Evolutionary conservation across 1,140 invertebrate genomes (phyloP), one percentile per base, ranked within the genome.

Genomic region (Platyscapa corneri): DNA sequence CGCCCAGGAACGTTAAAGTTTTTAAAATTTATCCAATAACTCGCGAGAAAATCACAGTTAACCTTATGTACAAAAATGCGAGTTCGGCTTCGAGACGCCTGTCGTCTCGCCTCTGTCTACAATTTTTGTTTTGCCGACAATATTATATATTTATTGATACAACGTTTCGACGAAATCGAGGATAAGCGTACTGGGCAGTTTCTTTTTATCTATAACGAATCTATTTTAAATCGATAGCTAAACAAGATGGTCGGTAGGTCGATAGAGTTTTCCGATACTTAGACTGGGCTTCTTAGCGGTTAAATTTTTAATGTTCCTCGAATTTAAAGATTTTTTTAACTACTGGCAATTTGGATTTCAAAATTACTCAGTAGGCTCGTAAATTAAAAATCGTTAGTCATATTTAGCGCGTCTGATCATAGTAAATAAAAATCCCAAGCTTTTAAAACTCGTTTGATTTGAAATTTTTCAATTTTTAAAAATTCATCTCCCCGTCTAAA

Each of bases 51-150:
- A 86, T 86, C 85, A 86, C 85, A 86, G 85, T 78, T 78, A 86
- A 82, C 75, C 72, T 82, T 86, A 86, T 86, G 18, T 86, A 86
- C 85, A 86, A 83, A 70, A 85, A 64, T 76, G 80, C 85, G 75
- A 82, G 64, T 81, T 84, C 65, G 27, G 18, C 70, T 76, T 75
- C 42, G 74, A 67, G 75, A 78, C 82, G 30, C 46, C 27, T 32
- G 42, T 37, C 67, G n/a, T 72, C 37, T 37, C 65, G 5, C 0
- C 34, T 53, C 56, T 60, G 56, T 60, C 14, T 27, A 39, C 23
- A 70, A 5, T 39, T 74, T 42, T 27, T 42, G n/a, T 32, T 12
- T 23, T 75, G 5, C 12, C 46, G 46, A 23, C 46, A n/a, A 74
- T 74, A 42, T 42, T 42, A n/a, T 42, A 8, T 42, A n/a, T n/a